Percentiles rank a stretch among this genome's conserved stretches.
These are phyloP conservation scores for Lampropteryx suffumata DNA, from an alignment of 2,888 invertebrate species.

Conservation along the genomic window DNA sequence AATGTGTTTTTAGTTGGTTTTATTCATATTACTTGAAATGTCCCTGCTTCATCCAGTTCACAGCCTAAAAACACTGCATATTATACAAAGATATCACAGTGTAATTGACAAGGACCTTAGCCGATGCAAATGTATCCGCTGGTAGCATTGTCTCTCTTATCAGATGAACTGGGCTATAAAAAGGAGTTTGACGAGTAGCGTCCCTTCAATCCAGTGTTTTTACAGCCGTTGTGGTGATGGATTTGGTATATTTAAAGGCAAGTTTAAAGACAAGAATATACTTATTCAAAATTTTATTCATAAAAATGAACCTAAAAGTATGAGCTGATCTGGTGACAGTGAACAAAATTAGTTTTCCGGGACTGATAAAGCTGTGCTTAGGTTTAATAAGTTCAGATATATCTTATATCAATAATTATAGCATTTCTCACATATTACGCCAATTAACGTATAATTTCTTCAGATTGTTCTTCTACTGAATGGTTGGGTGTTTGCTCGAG, in stretches of 20 bases:
- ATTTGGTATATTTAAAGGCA: conserved; percentile 55
- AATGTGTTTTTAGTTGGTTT: too few species aligned
- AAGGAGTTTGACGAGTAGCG: conserved; percentile 47
- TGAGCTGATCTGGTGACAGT: too few species aligned
- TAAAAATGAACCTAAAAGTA: not conserved
- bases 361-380: too few species aligned
- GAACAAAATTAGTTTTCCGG: too few species aligned
- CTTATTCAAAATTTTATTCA: too few species aligned
- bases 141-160: conserved; percentile 64
- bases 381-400: too few species aligned
- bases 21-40: too few species aligned
- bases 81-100: conserved; percentile 54
- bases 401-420: too few species aligned
- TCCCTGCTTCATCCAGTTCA: too few species aligned
- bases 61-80: not conserved
- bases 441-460: too few species aligned
- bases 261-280: too few species aligned
- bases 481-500: conserved; percentile 45
- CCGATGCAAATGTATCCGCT: conserved; percentile 64
- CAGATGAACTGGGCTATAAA: conserved; percentile 67
- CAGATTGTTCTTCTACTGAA: conserved; percentile 52
- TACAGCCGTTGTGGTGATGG: conserved; percentile 47
- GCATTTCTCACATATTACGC: too few species aligned
- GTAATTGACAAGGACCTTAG: conserved; percentile 74
- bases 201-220: conserved; percentile 52